Conservation (phyloP, 2,888 invertebrate species). For the Rhagophthalmus giganteus region DNA sequence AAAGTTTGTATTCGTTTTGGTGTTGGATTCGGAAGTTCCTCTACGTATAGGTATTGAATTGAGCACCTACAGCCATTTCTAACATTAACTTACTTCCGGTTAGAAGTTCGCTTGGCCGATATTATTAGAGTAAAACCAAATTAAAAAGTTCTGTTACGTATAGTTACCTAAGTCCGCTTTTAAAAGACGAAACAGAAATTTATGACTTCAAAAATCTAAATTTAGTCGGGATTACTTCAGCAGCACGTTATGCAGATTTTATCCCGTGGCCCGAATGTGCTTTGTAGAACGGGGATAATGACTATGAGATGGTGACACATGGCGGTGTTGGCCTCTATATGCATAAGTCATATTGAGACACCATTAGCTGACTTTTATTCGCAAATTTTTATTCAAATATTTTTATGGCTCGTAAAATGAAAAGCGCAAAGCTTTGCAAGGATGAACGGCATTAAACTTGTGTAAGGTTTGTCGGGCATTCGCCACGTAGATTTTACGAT, state of each 20-base stretch:
- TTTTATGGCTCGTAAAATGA: slow-evolving; percentile 10
- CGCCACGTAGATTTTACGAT: too few relatives aligned
- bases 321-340: slow-evolving; percentile 11
- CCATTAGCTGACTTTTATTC: slow-evolving; percentile 16
- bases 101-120: too few relatives aligned
- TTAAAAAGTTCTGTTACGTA: too few relatives aligned
- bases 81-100: too few relatives aligned
- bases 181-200: too few relatives aligned
- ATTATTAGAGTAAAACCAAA: too few relatives aligned
- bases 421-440: slow-evolving; percentile 9
- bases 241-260: slow-evolving; percentile 4
- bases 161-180: too few relatives aligned
- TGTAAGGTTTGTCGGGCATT: too few relatives aligned
- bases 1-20: too few relatives aligned
- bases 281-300: slow-evolving; percentile 11
- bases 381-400: slow-evolving; percentile 14
- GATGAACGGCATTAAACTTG: not conserved
- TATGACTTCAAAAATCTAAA: not conserved
- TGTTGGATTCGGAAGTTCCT: too few relatives aligned
- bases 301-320: slow-evolving; percentile 16
- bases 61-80: too few relatives aligned
- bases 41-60: too few relatives aligned
- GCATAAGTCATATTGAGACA: slow-evolving; percentile 17
- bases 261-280: slow-evolving; percentile 2
- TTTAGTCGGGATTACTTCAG: not conserved